phyloP scores from a whole-genome alignment of 2,113 vertebrate genomes.

The Tragelaphus strepsiceros region DNA sequence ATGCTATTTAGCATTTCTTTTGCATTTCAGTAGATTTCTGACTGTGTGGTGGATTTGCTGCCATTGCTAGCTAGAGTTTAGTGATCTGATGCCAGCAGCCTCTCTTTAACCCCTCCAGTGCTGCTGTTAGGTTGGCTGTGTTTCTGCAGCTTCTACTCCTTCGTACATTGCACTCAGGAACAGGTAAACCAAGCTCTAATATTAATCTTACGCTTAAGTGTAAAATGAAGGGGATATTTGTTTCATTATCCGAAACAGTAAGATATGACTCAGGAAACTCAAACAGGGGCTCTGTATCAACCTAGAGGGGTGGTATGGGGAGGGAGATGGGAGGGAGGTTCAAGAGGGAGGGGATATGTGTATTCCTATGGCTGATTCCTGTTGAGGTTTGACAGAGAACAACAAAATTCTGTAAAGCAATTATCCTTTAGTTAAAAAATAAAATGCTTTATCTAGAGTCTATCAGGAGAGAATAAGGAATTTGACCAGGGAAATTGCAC shows the following conservation, averaged over 20 bases:
- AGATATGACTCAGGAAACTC: neutral
- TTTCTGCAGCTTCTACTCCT: constrained; percentile 82
- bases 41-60: constrained; percentile 62
- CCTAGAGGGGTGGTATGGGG: neutral
- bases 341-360: neutral
- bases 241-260: constrained; percentile 22
- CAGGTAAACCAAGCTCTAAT: constrained; percentile 81
- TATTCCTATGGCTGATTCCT: neutral
- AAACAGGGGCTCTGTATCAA: neutral
- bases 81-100: constrained; percentile 72
- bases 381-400: neutral
- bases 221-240: constrained; percentile 30
- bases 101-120: constrained; percentile 72
- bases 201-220: constrained; percentile 29
- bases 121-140: constrained; percentile 81
- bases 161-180: constrained; percentile 77
- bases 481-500: constrained; percentile 40
- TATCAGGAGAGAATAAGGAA: constrained; percentile 50
- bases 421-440: neutral
- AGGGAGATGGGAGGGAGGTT: neutral
- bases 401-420: neutral
- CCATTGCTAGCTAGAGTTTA: constrained; percentile 68
- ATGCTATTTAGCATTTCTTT: constrained; percentile 60
- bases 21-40: constrained; percentile 57
- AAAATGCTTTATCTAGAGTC: constrained; percentile 32